Evolutionary conservation across 2,797 vertebrate genomes (phyloP), one percentile per base, ranked within the genome.

Genomic region (Clarias pachynema): DNA sequence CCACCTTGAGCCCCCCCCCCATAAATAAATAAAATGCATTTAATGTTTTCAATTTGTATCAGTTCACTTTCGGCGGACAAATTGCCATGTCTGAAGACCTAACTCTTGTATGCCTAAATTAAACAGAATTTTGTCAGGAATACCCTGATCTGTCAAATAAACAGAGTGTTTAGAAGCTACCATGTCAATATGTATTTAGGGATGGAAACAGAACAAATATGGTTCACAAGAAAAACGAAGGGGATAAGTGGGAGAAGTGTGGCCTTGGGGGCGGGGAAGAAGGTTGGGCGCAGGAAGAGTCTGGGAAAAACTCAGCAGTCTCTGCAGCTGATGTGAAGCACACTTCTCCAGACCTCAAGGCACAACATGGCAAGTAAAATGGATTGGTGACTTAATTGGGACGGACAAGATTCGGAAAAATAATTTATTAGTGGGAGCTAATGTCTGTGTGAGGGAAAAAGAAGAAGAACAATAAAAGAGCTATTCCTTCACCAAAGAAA

Each of bases 321-420:
- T 78, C 88, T 86, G 87, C 79, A 82, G 73, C 66, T 75, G 77
- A 87, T 85, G 81, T 87, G 84, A 86, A 87, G 87, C 68, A 37
- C 82, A 86, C 78, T 78, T 89, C 53, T 22, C 73, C 53, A 77
- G 56, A 59, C 8, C 53, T 34, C 56, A 59, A 90, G 85, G 88
- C 88, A 86, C 83, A 84, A 79, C 82, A 86, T 79, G 69, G 84
- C 82, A 81, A 83, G 65, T 9, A 84, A 88, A 79, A 87, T 66
- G 69, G 73, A 75, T 57, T 75, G 53, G 53, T 31, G 18, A 57
- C 53, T 75, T 31, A 84, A 88, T 74, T 75, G 84, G 79, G 83
- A 87, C 29, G 26, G 79, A 88, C 87, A 88, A 63, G 34, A 69
- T 83, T 73, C 79, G 1, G 83, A 77, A 88, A 89, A 89, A 87